Evolutionary conservation across 1,140 invertebrate species (phyloP), one percentile per base, ranked within the genome.

Genomic region (Episyrphus balteatus): DNA sequence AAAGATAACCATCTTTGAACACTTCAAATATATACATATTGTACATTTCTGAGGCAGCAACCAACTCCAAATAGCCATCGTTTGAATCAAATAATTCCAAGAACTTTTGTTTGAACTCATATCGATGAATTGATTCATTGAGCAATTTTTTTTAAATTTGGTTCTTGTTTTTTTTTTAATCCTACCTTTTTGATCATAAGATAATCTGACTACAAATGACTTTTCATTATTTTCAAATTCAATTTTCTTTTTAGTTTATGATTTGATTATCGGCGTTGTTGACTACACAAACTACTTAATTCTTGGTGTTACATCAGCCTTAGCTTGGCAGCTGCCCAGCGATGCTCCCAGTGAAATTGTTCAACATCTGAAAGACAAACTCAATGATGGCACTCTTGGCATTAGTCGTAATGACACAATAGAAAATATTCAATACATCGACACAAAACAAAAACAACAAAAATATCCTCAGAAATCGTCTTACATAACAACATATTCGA

Each of bases 291-390:
- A 67, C 47, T 66, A 65, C 47, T 75, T 83, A 54, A 75, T 80
- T 10, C 65, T 81, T 50, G 83, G 84, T 11, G 70, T 79, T 14
- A 86, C 84, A 1, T 81, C 82, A n/a, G 81, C 83, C 2, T 65
- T 86, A 54, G 83, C 83, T 15, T 87, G 78, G 72, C 79, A 85
- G 61, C 65, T 87, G 34, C 84, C 84, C 65, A 80, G 50, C 69
- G 77, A 58, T 70, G 75, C 37, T 14, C 63, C 63, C 7, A 62
- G 59, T 42, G 63, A 66, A 42, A 55, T 57, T 14, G 45, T 64
- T 5, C 56, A 64, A 17, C 58, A 66, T 50, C 38, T 66, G 3
- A 32, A 57, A 18, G 52, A 51, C 32, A 64, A 62, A 14, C 47
- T 61, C 30, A 45, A 38, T 36, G 61, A 66, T 34, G 63, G 61